Base-by-base conservation (phyloP, 2,888 invertebrate species). In the Ophion ellenae region DNA sequence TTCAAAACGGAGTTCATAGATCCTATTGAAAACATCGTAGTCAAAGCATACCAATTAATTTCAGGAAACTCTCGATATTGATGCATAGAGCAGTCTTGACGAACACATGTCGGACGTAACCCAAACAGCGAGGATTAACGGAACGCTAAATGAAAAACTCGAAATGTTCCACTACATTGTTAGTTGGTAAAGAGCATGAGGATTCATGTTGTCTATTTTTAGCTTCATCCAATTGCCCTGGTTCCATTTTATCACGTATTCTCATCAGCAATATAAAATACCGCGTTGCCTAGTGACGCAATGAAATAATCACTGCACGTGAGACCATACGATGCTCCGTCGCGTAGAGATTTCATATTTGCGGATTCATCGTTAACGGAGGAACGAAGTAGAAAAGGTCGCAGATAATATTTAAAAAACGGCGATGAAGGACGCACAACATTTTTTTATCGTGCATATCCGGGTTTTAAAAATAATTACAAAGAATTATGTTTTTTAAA, bases 191-290 rank as follows among this genome's bases (percentile, higher is more conserved):
- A 64, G 28, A 28, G 11, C 64, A 64, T 64, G 11, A 17, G 61
- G 61, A 61, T 61, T n/a, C 0, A 53, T 17, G 32, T 70, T 70
- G 47, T 70, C 28, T n/a, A 61, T 24, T 74, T 61, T 61, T 61
- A 36, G 20, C 40, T 74, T 61, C 24, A 74, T 74, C 73, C 73
- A 74, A 74, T 74, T 61, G 40, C 61, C 61, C 69, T 71, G 53
- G 45, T 47, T 40, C 40, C 28, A 9, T 59, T 9, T 36, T 40
- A n/a, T 59, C 73, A 36, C 40, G 20, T 63, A 10, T 7, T 63
- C 40, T 9, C 17, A 45, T 45, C 45, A 24, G 63, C 36, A 66
- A 66, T 66, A 17, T 7, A n/a, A 36, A 32, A 14, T 32, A 36
- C 36, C 40, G n/a, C 66, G 66, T 40, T 28, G 32, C 11, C 28